Evolutionary conservation across 2,797 vertebrate species (phyloP), one percentile per base, ranked within the genome.

Genomic region (Nyctalus aviator): DNA sequence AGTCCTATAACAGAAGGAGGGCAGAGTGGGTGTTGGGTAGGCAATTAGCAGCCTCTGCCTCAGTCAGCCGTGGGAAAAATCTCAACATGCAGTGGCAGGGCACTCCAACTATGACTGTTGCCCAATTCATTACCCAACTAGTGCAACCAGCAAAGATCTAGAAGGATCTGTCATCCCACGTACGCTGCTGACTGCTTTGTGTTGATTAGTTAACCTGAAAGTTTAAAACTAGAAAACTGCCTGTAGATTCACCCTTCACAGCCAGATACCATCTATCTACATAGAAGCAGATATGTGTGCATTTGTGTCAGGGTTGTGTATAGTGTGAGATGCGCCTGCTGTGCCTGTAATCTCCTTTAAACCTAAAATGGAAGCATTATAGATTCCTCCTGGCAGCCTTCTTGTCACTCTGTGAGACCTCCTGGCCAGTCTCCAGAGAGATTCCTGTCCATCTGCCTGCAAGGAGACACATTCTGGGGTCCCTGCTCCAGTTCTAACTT

Each of bases 371-470:
- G 78, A 90, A 94, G 68, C 90, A 41, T 86, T 91, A 84, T 62
- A 75, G 89, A 93, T 87, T 83, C 89, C 64, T 96, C 66, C 87
- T 92, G 90, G 94, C 93, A 93, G 84, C 66, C 72, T 53, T 91
- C 76, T 83, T 85, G 88, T 77, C 73, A 66, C 90, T 84, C 57
- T 66, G 69, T 77, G 87, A 95, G 85, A 94, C 78, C 83, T 97
- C 84, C 88, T 95, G 96, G 94, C 84, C 35, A 68, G 69, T 95
- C 94, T 96, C 94, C 96, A 95, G 91, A 91, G 93, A 95, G 89
- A 92, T 94, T 95, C 73, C 77, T 90, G 89, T 76, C 55, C 3
- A 64, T 83, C 55, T 91, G 95, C 86, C 59, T 90, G 50, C 1
- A 6, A 95, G 50, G 77, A 94, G 95, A 93, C 91, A 88, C 57